Evolutionary conservation across 2,113 vertebrate genomes (phyloP), one percentile per base, ranked within the genome.

Genomic region (Hystrix brachyura): DNA sequence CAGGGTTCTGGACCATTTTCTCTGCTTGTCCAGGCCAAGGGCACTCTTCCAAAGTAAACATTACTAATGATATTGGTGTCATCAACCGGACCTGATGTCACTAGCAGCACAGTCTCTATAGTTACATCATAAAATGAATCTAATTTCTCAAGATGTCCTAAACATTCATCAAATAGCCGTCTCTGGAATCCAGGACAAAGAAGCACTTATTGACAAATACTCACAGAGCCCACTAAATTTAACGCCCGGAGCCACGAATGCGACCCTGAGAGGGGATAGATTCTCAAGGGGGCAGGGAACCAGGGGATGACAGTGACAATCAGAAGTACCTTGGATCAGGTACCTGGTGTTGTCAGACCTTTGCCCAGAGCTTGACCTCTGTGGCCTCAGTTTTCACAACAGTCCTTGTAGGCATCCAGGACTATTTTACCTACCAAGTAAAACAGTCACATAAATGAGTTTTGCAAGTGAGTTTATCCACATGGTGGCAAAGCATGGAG

Each of bases 81-180:
- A 80, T 60, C 46, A 86, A 55, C 59, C 92, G 0, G 10, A 80
- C 93, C 79, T 96, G 96, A 95, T 95, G 88, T 98, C 96, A 97
- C 84, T 78, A 78, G 74, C 13, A 74, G 65, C 60, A n/a, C 48
- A 71, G 74, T 76, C 90, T 96, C 78, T 74, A 62, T 21, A 81
- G 18, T 51, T 82, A 65, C 48, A 91, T 92, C 67, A 88, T 62
- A 91, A 32, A 74, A 67, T 86, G 86, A 82, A 94, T 95, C 94
- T 95, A 74, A 96, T 83, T 92, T 88, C 82, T 91, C 34, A 72
- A 18, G 2, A 23, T 90, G 55, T 78, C 84, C 87, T 97, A 84
- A 85, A 12, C 17, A 65, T 64, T 92, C 60, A 51, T 94, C 76
- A 92, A 60, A 80, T 7, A 69, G 29, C 76, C 81, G 19, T 91